A percentile compares a stretch with the other conserved stretches of the same genome.
Evolutionary conservation across 2,888 invertebrate genomes (phyloP).

Genomic region (Thereva unica): DNA sequence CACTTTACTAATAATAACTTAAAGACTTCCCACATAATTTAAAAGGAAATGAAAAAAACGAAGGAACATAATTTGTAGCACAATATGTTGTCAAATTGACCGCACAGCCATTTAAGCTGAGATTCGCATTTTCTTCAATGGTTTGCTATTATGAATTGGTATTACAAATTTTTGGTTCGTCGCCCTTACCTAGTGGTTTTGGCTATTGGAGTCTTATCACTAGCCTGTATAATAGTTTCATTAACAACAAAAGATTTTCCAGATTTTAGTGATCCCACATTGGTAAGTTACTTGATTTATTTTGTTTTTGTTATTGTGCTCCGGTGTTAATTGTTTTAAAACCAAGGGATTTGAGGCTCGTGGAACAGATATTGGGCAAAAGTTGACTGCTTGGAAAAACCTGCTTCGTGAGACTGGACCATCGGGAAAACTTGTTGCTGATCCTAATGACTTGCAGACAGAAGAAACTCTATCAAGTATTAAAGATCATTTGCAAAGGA

Average conservation of each 20-base stretch:
- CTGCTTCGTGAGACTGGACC: slow-evolving; percentile 74
- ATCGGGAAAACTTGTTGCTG: slow-evolving; percentile 70
- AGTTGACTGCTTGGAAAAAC: slow-evolving; percentile 84
- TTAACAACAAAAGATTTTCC: slow-evolving; percentile 69
- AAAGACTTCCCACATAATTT: no score
- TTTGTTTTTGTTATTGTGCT: slow-evolving; percentile 4
- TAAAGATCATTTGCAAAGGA: neutral
- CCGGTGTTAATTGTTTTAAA: slow-evolving; percentile 8
- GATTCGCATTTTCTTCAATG: no score
- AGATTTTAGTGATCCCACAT: slow-evolving; percentile 83
- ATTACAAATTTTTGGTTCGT: slow-evolving; percentile 68
- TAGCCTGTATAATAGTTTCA: slow-evolving; percentile 69
- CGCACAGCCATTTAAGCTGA: no score
- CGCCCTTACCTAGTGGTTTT: slow-evolving; percentile 70
- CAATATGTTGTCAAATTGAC: no score
- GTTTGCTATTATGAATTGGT: slow-evolving; percentile 59
- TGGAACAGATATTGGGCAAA: slow-evolving; percentile 80
- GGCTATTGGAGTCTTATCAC: slow-evolving; percentile 66
- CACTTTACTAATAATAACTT: no score
- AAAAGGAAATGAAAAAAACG: no score
- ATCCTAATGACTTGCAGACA: slow-evolving; percentile 67
- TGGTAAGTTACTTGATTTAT: slow-evolving; percentile 61
- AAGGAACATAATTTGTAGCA: no score
- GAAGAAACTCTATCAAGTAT: neutral
- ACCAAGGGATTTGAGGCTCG: slow-evolving; percentile 87